Conservation (phyloP, 2,888 invertebrate species). For the Liodrosophila aerea region DNA sequence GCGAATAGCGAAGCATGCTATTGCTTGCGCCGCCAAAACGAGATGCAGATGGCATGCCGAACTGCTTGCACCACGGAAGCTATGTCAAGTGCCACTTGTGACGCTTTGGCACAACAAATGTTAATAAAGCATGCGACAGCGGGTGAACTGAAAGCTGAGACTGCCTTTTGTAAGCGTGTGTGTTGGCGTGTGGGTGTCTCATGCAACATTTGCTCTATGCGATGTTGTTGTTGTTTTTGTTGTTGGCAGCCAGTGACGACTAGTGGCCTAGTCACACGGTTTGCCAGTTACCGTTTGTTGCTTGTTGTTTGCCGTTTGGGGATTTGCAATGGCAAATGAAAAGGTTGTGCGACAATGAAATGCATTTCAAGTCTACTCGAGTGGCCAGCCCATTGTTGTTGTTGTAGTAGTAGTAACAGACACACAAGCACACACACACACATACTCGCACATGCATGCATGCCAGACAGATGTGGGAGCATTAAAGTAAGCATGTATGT, state of each 20-base stretch:
- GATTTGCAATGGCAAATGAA: conserved; percentile 59
- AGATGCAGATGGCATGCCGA: conserved; percentile 22
- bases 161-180: conserved; percentile 21
- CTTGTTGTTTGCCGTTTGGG: conserved; percentile 39
- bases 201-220: conserved; percentile 59
- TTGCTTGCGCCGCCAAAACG: conserved; percentile 69
- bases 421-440: conserved; percentile 14
- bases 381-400: conserved; percentile 40
- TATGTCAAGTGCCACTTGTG: conserved; percentile 60
- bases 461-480: conserved; percentile 43
- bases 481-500: conserved; percentile 68
- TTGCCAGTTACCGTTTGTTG: conserved; percentile 12
- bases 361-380: conserved; percentile 64
- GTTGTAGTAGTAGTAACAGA: conserved; percentile 35
- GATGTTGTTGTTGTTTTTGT: conserved; percentile 28
- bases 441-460: conserved; percentile 12
- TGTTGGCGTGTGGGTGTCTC: conserved; percentile 23
- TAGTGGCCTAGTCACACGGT: conserved; percentile 46
- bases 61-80: conserved; percentile 55
- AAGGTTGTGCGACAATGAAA: conserved; percentile 60
- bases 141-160: conserved; percentile 27
- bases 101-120: conserved; percentile 58
- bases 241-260: conserved; percentile 52
- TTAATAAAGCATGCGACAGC: conserved; percentile 54
- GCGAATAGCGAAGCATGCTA: conserved; percentile 42